These are phyloP conservation scores for Sphinx pinastri DNA, from an alignment of 2,888 invertebrate species.

Conservation along the genomic window DNA sequence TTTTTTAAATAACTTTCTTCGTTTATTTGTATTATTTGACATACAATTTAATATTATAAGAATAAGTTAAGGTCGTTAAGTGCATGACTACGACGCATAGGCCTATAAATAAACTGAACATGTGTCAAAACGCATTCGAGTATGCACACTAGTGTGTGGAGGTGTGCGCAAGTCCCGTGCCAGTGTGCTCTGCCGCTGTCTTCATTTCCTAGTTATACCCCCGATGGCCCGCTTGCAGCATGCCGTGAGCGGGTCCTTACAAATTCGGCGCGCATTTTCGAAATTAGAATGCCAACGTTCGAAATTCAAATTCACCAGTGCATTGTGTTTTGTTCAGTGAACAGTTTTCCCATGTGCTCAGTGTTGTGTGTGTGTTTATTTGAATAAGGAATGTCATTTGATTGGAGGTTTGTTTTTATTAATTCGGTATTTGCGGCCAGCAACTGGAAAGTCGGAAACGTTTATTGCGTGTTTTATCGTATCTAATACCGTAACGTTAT, in stretches of 20 bases:
- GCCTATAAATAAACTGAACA: constrained; percentile 70
- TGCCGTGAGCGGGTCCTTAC: constrained; percentile 78
- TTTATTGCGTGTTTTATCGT: constrained; percentile 29
- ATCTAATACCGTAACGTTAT: not conserved
- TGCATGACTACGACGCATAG: constrained; percentile 43
- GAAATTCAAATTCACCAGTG: constrained; percentile 33
- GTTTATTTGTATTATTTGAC: constrained; percentile 41
- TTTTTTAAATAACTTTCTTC: constrained; percentile 9
- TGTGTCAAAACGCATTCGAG: constrained; percentile 74
- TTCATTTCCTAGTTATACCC: constrained; percentile 82
- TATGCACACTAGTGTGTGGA: constrained; percentile 50
- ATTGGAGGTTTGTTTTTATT: constrained; percentile 34
- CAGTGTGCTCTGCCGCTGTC: constrained; percentile 64
- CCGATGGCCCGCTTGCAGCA: constrained; percentile 80
- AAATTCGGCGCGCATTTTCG: constrained; percentile 71
- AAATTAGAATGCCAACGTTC: constrained; percentile 38
- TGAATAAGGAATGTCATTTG: constrained; percentile 29
- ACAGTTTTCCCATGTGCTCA: constrained; percentile 30
- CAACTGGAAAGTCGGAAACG: constrained; percentile 34
- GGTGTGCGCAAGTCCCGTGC: constrained; percentile 40
- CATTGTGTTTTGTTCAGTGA: constrained; percentile 48
- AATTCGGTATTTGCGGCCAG: constrained; percentile 29
- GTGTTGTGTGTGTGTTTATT: constrained; percentile 30
- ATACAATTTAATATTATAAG: constrained; percentile 13
- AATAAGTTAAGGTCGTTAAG: constrained; percentile 17